Evolutionary conservation across 2,797 vertebrate genomes (phyloP).

Genomic region (Hydrophis major): DNA sequence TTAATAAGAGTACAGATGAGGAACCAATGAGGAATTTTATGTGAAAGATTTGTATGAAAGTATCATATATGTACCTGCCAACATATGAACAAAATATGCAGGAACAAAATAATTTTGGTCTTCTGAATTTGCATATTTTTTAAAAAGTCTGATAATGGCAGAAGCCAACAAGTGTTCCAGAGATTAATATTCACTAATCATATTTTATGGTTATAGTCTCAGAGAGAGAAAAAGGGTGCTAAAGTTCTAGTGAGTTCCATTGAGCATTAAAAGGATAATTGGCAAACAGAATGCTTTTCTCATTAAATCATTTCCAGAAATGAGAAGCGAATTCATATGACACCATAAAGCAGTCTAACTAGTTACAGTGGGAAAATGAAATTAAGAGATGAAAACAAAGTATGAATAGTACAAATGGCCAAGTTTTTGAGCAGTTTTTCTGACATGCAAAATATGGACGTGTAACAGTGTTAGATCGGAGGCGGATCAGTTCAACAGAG

Average conservation of each 20-base stretch:
- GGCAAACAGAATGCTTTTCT: not conserved
- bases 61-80: not conserved
- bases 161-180: constrained; percentile 27
- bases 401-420: not conserved
- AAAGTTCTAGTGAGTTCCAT: not conserved
- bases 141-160: constrained; percentile 32
- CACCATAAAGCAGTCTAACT: not conserved
- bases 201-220: constrained; percentile 32
- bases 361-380: not conserved
- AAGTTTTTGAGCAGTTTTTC: not conserved
- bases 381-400: not conserved
- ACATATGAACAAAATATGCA: not conserved
- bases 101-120: not conserved
- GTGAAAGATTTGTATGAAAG: not conserved
- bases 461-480: too few relatives aligned
- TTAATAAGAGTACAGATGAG: not conserved
- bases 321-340: not conserved
- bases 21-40: not conserved
- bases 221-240: not conserved
- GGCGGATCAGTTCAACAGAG: too few relatives aligned
- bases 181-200: constrained; percentile 38
- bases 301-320: not conserved
- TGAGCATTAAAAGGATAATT: not conserved
- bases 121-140: not conserved
- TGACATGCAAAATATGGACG: not conserved